Base-by-base conservation (phyloP, 2,888 invertebrate species). In the Vannuccia rotundouncinata region DNA sequence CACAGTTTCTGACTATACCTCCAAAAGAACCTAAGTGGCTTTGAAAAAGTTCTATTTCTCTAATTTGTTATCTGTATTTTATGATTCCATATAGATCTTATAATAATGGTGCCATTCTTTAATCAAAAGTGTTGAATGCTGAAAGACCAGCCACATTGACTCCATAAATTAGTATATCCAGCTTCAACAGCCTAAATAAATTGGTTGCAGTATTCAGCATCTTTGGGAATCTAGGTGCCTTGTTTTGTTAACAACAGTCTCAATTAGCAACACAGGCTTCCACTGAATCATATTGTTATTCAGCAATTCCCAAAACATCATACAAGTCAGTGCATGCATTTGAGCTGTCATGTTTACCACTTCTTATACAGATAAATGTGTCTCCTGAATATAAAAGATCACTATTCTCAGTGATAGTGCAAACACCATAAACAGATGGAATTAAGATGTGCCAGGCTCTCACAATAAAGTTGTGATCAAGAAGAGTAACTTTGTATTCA, bases 1-100 rank as follows among this genome's bases (percentile, higher is more conserved):
- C 0, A 83, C 79, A 5, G 83, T 80, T 30, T 81, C 74, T 75
- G 66, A 83, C 86, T 87, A 88, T 60, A 87, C 82, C 92, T 75
- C 92, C 92, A 81, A 90, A 92, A 85, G 90, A 91, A 79, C 25
- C 79, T 88, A 85, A 59, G 84, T 66, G 78, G 85, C 86, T 80
- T 82, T 83, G n/a, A n/a, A n/a, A n/a, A n/a, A n/a, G n/a, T n/a
- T n/a, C n/a, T n/a, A n/a, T n/a, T n/a, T n/a, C n/a, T 1, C 84
- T 84, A 78, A 81, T 77, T 27, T 66, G 78, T 81, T 87, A 82
- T 2, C 86, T 80, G 83, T 81, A 29, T 17, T 2, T 81, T 17
- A 81, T 84, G 1, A 85, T 59, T 31, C 85, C 85, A 60, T 84
- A 31, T 22, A 88, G 82, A 81, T 86, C 83, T 30, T 83, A 79